These are phyloP conservation scores for Lydus trimaculatus DNA, from an alignment of 2,888 invertebrate species.

Conservation along the genomic window DNA sequence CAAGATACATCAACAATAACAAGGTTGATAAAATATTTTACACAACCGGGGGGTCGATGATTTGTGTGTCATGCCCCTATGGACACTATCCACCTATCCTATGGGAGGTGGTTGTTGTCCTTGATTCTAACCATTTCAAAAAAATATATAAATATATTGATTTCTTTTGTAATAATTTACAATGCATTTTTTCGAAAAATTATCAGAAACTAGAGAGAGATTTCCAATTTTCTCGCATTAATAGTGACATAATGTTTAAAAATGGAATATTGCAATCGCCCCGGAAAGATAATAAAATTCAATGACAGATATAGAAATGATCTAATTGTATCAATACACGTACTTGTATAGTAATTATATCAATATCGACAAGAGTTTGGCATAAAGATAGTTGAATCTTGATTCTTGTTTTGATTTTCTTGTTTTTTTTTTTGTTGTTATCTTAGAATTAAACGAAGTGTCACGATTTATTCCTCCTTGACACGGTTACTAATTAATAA, in stretches of 20 bases:
- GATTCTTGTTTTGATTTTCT: constrained; percentile 17
- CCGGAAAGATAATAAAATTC: constrained; percentile 41
- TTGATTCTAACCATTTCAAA: background rate
- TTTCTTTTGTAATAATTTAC: no score
- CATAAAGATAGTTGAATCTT: constrained; percentile 21
- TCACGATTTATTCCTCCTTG: no score
- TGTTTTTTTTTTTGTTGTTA: background rate
- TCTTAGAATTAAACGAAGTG: no score
- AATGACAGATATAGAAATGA: constrained; percentile 45
- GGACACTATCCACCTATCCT: background rate
- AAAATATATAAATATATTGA: no score
- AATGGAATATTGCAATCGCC: constrained; percentile 34
- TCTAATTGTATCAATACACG: constrained; percentile 43
- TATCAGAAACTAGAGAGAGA: background rate
- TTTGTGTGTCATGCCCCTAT: constrained; percentile 1
- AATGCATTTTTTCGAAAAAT: no score
- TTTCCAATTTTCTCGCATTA: no score
- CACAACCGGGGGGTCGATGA: background rate
- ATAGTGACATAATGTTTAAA: constrained; percentile 40
- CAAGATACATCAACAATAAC: background rate
- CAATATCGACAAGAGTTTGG: constrained; percentile 24
- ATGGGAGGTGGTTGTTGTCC: background rate
- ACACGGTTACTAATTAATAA: no score
- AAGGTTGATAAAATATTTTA: background rate
- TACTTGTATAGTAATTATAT: constrained; percentile 24